Base-by-base conservation (phyloP, 64 coral and sea anemone genomes). In the Cladopsammia gracilis region DNA sequence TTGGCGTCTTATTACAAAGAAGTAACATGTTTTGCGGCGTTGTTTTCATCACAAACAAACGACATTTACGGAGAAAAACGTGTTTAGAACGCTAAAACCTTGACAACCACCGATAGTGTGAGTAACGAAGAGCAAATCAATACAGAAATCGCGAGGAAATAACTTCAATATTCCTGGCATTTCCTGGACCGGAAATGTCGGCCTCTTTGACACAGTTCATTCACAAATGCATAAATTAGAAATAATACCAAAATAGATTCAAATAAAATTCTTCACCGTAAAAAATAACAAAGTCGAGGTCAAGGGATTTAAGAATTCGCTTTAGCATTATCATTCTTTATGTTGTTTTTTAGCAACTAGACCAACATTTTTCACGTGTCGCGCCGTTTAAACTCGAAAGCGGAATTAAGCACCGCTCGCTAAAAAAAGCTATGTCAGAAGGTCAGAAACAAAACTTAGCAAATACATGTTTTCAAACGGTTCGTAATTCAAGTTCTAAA, bases 181-280 rank as follows among this genome's bases (percentile, higher is more conserved):
- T 84, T 66, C 80, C 80, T 84, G 80, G 80, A 67, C 60, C 26
- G 60, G 61, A 66, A 67, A 50, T 20, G 45, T 68, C 60, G 18
- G 80, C 9, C 10, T 50, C 45, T 67, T 47, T 48, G 1, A 84
- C 20, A 43, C 3, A 75, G 45, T 48, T 75, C 20, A 50, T 49
- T n/a, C 46, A 45, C 3, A 47, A 49, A 49, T 18, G 62, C 46
- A 43, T 15, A 84, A 67, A 23, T 47, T n/a, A 45, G 44, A 7
- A 75, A 20, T 10, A 10, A 56, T 14, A 10, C 5, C 19, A 67
- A 64, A 48, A 84, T 67, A 84, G 44, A 84, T 11, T 24, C 13
- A 5, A 42, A 52, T 10, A 50, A 59, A 67, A 67, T 67, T 83
- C 61, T 83, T 84, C 9, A 12, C 2, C 19, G 45, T 49, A 50